Base-by-base conservation (phyloP, 2,888 invertebrate genomes). In the Orthosia cruda region DNA sequence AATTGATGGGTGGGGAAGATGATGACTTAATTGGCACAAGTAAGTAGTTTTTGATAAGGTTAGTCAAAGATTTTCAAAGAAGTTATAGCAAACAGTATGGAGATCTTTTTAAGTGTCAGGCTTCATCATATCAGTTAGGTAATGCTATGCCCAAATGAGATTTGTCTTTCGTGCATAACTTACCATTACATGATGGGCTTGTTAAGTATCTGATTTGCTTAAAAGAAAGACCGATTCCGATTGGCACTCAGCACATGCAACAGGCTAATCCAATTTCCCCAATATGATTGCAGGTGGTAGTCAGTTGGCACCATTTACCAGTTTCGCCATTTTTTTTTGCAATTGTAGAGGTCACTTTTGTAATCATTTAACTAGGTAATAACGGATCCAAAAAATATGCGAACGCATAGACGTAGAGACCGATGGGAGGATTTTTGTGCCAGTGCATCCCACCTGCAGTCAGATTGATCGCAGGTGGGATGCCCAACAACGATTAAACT, bases 11-110 rank as follows among this genome's bases (percentile, higher is more conserved):
- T 47, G 59, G 50, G 52, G n/a, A 63, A 57, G 54, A 50, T 61
- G 57, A 77, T 78, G 50, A 55, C 65, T 83, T 71, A 63, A 66
- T 83, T 82, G 58, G 68, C 55, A 59, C 32, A 18, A 59, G 52
- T 63, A 18, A 61, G 26, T n/a, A 54, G 40, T 3, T 16, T 26
- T 13, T 45, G 52, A 26, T 18, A 50, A 45, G 11, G 3, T 12
- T 32, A 15, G 15, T 40, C 16, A 58, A 40, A 11, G 23, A 16
- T 13, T 64, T 11, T 4, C 11, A 15, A 15, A n/a, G 9, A 32
- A 32, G n/a, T 64, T 32, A 13, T 13, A 3, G 9, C 18, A 26
- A 26, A 18, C 2, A 32, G 20, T n/a, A 18, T 32, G 18, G 15
- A 12, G 3, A 12, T 16, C 4, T 9, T 66, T 15, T 32, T 16